Base-by-base conservation (phyloP, 2,888 invertebrate genomes). In the Callinectes sapidus region DNA sequence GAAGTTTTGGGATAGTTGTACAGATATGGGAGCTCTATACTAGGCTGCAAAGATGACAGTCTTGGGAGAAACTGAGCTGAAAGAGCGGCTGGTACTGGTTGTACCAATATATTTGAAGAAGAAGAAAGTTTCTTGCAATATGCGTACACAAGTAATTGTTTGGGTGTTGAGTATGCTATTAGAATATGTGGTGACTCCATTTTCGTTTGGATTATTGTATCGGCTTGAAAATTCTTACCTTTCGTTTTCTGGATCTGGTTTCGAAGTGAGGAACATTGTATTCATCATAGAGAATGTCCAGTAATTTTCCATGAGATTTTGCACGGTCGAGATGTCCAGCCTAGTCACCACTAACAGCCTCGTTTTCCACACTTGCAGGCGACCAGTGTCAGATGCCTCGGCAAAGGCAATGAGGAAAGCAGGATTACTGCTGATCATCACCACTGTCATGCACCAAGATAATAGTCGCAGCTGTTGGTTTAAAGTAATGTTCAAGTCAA, bases 201-300 rank as follows among this genome's bases (percentile, higher is more conserved):
- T 61, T 61, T 61, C 61, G 13, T 61, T 1, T 61, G 61, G 39
- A 39, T 23, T 48, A 48, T 48, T 48, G 10, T 71, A n/a, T 71
- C 18, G 71, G 23, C 23, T 71, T 71, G 71, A 8, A 71, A 23
- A 3, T 71, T 71, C n/a, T 14, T 81, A 81, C 81, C 81, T 81
- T 81, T 81, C 81, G 35, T 81, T 16, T 14, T 35, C 16, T 35
- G 32, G 23, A 14, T 81, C 81, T 81, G 81, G 10, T 81, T 35
- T 81, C 32, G 81, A 81, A 1, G 81, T 81, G 23, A 81, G 32
- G 35, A 81, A 81, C 81, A 81, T 32, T 32, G 81, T 81, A 32
- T 81, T 81, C 81, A 81, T 81, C 81, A 81, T 81, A 16, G 81
- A 81, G 35, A 81, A 81, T 6, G 81, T 81, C 81, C 81, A 81